phyloP scores from a whole-genome alignment of 2,113 vertebrate species.

The Vulpes lagopus region DNA sequence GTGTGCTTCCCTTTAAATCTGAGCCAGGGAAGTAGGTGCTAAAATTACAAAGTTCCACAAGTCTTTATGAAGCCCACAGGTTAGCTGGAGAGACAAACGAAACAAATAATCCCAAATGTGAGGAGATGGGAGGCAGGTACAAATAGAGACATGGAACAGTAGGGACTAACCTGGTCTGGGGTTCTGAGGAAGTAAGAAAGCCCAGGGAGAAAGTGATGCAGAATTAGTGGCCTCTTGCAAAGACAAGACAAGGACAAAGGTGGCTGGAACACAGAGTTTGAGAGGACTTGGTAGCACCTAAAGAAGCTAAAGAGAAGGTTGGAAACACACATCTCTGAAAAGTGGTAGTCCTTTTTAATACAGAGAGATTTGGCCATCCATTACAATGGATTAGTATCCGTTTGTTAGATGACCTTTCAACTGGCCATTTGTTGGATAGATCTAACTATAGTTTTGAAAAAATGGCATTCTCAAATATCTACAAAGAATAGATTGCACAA shows the following conservation, averaged over 20 bases:
- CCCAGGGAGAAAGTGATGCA: accelerated
- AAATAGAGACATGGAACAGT: not conserved
- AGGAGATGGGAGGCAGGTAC: not conserved
- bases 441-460: not conserved
- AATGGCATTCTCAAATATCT: not conserved
- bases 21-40: not conserved
- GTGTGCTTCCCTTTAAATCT: not conserved
- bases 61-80: not conserved
- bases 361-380: not conserved
- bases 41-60: not conserved
- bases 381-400: not conserved
- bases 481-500: not conserved
- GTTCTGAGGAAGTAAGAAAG: not conserved
- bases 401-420: not conserved
- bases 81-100: not conserved
- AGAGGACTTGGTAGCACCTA: not conserved
- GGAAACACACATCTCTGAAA: not conserved
- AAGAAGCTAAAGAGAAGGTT: not conserved
- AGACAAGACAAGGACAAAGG: not conserved
- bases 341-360: not conserved
- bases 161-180: not conserved
- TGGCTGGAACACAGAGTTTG: not conserved
- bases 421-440: not conserved
- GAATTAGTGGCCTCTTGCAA: not conserved
- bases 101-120: not conserved